Percentiles rank a stretch among this genome's conserved stretches.
Conservation (phyloP, 2,888 invertebrate genomes). For the Drosophila ustulata region DNA sequence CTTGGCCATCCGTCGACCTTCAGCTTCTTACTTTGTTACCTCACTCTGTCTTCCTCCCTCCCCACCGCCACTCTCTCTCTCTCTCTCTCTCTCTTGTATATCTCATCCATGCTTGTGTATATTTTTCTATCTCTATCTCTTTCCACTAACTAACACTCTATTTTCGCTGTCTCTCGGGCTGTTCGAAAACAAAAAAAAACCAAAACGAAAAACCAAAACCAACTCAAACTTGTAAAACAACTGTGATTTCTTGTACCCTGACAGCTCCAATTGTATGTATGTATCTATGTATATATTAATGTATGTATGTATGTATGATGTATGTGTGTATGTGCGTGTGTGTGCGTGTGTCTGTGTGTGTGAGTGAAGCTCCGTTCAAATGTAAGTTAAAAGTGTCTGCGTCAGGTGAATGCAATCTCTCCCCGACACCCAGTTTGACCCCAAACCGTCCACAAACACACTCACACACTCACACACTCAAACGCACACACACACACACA, state of each 20-base stretch:
- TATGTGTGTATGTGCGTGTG: not conserved
- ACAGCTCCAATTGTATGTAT: slow-evolving; percentile 33
- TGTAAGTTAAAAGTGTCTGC: slow-evolving; percentile 24
- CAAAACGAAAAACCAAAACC: not conserved
- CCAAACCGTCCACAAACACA: not conserved
- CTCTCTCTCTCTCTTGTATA: slow-evolving; percentile 12
- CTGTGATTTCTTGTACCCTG: slow-evolving; percentile 28
- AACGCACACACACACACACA: too few species aligned
- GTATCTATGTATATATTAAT: slow-evolving; percentile 20
- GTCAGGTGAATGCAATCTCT: slow-evolving; percentile 24
- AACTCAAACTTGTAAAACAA: slow-evolving; percentile 21
- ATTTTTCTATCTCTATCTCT: slow-evolving; percentile 15
- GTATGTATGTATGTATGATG: slow-evolving; percentile 1
- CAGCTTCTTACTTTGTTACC: slow-evolving; percentile 33
- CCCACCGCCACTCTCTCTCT: slow-evolving; percentile 17
- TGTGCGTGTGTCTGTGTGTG: slow-evolving; percentile 17
- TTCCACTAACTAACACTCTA: slow-evolving; percentile 17
- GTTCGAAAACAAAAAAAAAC: not conserved
- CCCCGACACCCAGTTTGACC: not conserved
- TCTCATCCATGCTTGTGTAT: slow-evolving; percentile 2
- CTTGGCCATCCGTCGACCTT: slow-evolving; percentile 15
- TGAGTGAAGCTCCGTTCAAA: slow-evolving; percentile 24
- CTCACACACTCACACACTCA: not conserved
- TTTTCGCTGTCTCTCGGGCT: slow-evolving; percentile 26
- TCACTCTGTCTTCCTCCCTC: slow-evolving; percentile 32